Base-by-base conservation (phyloP, 23 tunicate genomes). In the Corella eumyota region DNA sequence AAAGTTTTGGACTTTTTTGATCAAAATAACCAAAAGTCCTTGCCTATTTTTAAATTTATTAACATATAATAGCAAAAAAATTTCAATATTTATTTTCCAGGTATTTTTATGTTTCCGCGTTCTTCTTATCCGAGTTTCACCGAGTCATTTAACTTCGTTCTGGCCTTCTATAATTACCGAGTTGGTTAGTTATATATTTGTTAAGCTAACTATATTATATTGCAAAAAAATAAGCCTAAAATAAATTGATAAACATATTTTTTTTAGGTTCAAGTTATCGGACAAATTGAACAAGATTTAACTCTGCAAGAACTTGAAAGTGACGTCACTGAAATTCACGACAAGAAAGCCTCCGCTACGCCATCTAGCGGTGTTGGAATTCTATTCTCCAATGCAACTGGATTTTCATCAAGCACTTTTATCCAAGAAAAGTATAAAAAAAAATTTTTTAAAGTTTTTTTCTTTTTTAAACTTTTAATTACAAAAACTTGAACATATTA, bases 161-260 rank as follows among this genome's bases (percentile, higher is more conserved):
- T 86, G 95, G 95, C 95, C 95, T 22, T 58, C 86, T 15, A 78
- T 86, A 11, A 63, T 86, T 46, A 86, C 95, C 6, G 95, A 86
- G 50, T 47, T 86, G 66, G 85, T 78, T 52, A 69, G 83, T 26
- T 20, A 22, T 55, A 48, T 20, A 48, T 25, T 48, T 48, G 26
- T 20, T 20, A 21, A 21, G 54, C n/a, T n/a, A n/a, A n/a, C n/a
- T n/a, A n/a, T n/a, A n/a, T n/a, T n/a, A n/a, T n/a, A n/a, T n/a
- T n/a, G n/a, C n/a, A n/a, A n/a, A n/a, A n/a, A n/a, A n/a, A n/a
- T n/a, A n/a, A n/a, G n/a, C n/a, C n/a, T n/a, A n/a, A n/a, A n/a
- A n/a, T n/a, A n/a, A n/a, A n/a, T n/a, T n/a, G n/a, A n/a, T n/a
- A n/a, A n/a, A n/a, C n/a, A n/a, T n/a, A n/a, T n/a, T 15, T 53